A percentile compares a stretch with the other conserved stretches of the same genome.
phyloP scores from a whole-genome alignment of 2,888 invertebrate genomes.

The Cynaeus angustus region DNA sequence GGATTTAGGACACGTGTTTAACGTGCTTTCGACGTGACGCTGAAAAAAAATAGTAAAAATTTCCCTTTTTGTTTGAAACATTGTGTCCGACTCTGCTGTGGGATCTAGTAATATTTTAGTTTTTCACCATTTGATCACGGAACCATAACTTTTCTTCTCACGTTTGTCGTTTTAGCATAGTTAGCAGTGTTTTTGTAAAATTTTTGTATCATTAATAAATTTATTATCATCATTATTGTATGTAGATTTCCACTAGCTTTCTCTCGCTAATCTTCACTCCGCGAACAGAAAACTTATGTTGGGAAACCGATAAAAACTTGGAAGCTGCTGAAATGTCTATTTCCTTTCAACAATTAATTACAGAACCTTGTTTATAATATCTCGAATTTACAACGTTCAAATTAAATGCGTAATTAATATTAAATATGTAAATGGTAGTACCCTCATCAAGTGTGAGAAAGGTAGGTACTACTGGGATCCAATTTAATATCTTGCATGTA shows the following conservation, averaged over 20 bases:
- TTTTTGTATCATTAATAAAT: not conserved
- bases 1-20: too few relatives aligned
- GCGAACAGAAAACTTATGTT: too few relatives aligned
- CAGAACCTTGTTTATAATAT: too few relatives aligned
- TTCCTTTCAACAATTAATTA: not conserved
- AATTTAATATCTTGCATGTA: not conserved
- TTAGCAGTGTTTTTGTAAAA: not conserved
- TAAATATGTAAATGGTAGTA: not conserved
- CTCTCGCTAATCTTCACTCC: not conserved
- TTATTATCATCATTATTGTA: not conserved
- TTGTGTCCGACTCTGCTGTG: too few relatives aligned
- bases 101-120: too few relatives aligned
- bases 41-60: too few relatives aligned
- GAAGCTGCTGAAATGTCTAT: not conserved
- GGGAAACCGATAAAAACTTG: not conserved
- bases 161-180: not conserved
- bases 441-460: conserved; percentile 3
- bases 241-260: not conserved
- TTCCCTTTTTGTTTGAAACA: too few relatives aligned
- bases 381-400: too few relatives aligned
- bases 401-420: not conserved
- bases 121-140: too few relatives aligned
- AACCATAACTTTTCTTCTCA: not conserved
- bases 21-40: too few relatives aligned
- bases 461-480: not conserved